Base-by-base conservation (phyloP, 2,113 vertebrate genomes). In the Cyprinodon variegatus region DNA sequence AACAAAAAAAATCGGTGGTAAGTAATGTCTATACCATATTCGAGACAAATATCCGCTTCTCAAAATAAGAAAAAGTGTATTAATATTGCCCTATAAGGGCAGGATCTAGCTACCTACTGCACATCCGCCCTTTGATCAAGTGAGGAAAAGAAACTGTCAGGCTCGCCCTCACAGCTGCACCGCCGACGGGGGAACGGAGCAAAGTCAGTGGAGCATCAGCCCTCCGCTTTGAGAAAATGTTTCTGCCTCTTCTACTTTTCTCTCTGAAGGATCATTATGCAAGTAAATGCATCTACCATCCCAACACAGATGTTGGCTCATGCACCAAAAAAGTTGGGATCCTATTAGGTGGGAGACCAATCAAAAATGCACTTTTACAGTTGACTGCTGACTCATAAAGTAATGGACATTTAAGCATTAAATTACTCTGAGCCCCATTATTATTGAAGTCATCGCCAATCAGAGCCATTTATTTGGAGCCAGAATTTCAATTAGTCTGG, bases 401-500 rank as follows among this genome's bases (percentile, higher is more conserved):
- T 48, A 62, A 46, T 62, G 13, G 74, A 83, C 69, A 76, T 76
- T 46, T 57, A 50, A 74, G 78, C 59, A 83, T 39, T 80, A 87
- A 84, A 89, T 84, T 83, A 74, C 81, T 72, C 74, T 80, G 43
- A 38, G 70, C 76, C 77, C 88, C 85, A 89, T 90, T 89, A 88
- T 90, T 90, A 86, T 90, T 91, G 90, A 78, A 90, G 74, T 40
- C 70, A 60, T 75, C 87, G 83, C 83, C 88, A 92, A 91, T 89
- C 91, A 86, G 72, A 70, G 65, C 45, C 79, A 63, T 89, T 91
- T 84, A 88, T 78, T 82, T 65, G 53, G 85, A 83, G 83, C 88
- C 88, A 88, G 85, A 80, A 87, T 90, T 92, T 92, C 91, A 91
- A 91, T 89, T 90, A 92, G 86, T 79, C 74, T 70, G 73, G 69